Base-by-base conservation (phyloP, 2,888 invertebrate genomes). In the Zaprionus lineosus region DNA sequence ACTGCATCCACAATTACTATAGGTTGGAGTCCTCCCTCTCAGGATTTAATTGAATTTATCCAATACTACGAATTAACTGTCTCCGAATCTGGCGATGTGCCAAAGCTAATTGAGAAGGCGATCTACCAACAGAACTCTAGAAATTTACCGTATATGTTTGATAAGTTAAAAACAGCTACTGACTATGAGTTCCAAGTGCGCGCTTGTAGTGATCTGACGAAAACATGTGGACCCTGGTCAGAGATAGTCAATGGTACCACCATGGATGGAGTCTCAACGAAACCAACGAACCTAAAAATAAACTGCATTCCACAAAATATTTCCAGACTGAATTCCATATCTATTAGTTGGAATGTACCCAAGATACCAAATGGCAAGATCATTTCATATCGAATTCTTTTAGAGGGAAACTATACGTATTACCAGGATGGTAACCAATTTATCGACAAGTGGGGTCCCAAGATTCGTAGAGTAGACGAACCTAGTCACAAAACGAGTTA, bases 161-260 rank as follows among this genome's bases (percentile, higher is more conserved):
- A 90, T 57, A 93, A 94, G 86, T 90, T 97, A 43, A 92, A 94
- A 72, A 94, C 96, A 0, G 95, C 95, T 9, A 96, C 95, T 19
- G 94, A 93, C 18, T 97, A 97, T 81, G 92, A 93, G 63, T 96
- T 97, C 87, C 93, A 93, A 91, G 93, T 95, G 0, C 91, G 94
- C 19, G 95, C 97, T 0, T 96, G 97, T 84, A 96, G 94, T 53
- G 94, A 95, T 72, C 94, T 93, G 78, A 94, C 94, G 0, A 92
- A 92, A 70, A 90, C 91, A 29, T 97, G 97, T 86, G 95, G 96
- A 0, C 92, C 93, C 7, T 95, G 94, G 94, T 96, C 96, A 0
- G 91, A 92, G 21, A 91, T 93, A 73, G 94, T 95, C 65, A 94
- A 94, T 85, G 96, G 95, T 0, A 94, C 94, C 0, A 97, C 97